Evolutionary conservation across 2,888 invertebrate genomes (phyloP).

Genomic region (Apamea crenata): DNA sequence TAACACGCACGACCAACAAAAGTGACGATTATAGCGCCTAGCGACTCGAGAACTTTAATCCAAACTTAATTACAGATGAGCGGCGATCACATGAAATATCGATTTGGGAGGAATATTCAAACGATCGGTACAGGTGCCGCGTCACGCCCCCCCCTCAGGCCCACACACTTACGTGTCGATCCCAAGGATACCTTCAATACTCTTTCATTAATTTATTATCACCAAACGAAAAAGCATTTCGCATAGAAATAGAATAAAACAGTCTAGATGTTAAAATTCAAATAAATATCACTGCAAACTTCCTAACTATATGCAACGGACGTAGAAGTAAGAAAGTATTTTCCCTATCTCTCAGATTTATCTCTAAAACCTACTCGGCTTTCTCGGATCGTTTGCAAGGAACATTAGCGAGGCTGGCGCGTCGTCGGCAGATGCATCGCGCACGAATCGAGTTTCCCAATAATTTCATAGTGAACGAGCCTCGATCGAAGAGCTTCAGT

Average conservation of each 20-base stretch:
- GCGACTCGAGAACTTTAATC: constrained; percentile 83
- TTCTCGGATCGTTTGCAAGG: constrained; percentile 82
- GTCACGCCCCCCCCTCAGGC: constrained; percentile 84
- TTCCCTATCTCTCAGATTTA: constrained; percentile 83
- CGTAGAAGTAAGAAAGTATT: constrained; percentile 73
- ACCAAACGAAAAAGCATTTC: constrained; percentile 66
- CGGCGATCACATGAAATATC: constrained; percentile 87
- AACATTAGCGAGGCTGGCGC: constrained; percentile 80
- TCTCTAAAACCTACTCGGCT: constrained; percentile 84
- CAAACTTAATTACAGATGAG: constrained; percentile 86
- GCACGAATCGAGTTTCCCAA: constrained; percentile 88
- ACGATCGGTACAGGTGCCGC: constrained; percentile 85
- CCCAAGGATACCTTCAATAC: constrained; percentile 71
- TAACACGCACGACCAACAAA: constrained; percentile 66
- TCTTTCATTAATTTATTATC: constrained; percentile 78
- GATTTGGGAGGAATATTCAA: constrained; percentile 86
- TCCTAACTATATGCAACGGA: constrained; percentile 76
- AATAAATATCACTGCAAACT: constrained; percentile 65
- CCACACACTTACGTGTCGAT: constrained; percentile 78
- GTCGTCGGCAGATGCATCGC: constrained; percentile 85
- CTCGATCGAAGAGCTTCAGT: constrained; percentile 80
- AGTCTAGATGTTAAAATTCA: constrained; percentile 38
- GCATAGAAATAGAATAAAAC: constrained; percentile 48
- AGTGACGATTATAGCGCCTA: constrained; percentile 83
- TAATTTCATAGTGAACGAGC: constrained; percentile 87